Evolutionary conservation across 1,140 invertebrate species (phyloP), one percentile per base, ranked within the genome.

Genomic region (Bombus confusus): DNA sequence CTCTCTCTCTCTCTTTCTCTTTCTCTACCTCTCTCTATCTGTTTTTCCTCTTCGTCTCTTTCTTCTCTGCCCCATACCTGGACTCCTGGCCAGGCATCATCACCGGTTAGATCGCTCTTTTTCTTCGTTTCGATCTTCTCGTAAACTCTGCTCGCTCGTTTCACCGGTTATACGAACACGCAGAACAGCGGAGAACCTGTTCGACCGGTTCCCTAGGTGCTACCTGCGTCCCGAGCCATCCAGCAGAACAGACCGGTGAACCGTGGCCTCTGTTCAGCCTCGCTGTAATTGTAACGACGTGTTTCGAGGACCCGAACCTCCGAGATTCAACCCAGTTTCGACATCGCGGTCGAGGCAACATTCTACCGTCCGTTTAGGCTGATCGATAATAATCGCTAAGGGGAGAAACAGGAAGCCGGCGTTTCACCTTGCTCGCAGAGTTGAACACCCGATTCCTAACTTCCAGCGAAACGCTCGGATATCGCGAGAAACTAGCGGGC

Each of bases 191-290:
- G 80, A 52, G 52, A 80, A 89, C 88, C 80, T 77, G 88, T 89
- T 74, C 37, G 39, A 89, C 88, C 88, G 88, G 88, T 89, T 88
- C 69, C 71, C 34, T 34, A 72, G 78, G 84, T 88, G 88, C 88
- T 89, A 89, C 88, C 87, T 85, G 88, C 80, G 74, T 78, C 83
- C 62, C 69, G 68, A 71, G 62, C 39, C 71, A 31, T 80, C 43
- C 34, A 13, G 10, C 31, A 25, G 68, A 28, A 71, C 64, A 31
- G n/a, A 10, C 31, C 31, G 1, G 18, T 57, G 25, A 66, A 31
- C 37, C 25, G 13, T 37, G 39, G 37, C 18, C 76, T 34, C 59
- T n/a, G 57, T 18, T 57, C 59, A 2, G 37, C 59, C 22, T 5
- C 43, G 47, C 22, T 37, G 52, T 79, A 84, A 79, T 80, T 66